Base-by-base conservation (phyloP, 2,888 invertebrate species). In the Caradrina kadenii region DNA sequence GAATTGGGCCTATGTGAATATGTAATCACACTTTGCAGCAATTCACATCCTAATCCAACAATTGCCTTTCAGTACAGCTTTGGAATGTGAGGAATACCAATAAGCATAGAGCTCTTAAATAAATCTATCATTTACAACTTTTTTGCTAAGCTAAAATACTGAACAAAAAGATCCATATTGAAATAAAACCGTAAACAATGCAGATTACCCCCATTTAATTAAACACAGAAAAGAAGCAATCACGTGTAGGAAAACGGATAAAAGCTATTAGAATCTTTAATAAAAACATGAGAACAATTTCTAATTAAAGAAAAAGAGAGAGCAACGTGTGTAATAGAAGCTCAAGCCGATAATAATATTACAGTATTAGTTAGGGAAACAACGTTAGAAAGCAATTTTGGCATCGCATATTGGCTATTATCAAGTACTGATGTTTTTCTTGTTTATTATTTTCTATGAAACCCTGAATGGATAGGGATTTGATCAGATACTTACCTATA, bases 391-490 rank as follows among this genome's bases (percentile, higher is more conserved):
- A 93, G 94, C 96, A 95, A 95, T 96, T 96, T 95, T 88, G 94
- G 94, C 91, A 88, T 92, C 94, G 92, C 93, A 95, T 95, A 96
- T 96, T 95, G 95, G 87, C 94, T 95, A 94, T 95, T 94, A 95
- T 90, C 92, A 89, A 89, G 88, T 88, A 86, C 81, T 83, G 79
- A 81, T 83, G 82, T 80, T 86, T 82, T 83, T 73, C 76, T 77
- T 68, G 64, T 80, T 84, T 82, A 83, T 87, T 86, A 85, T 76
- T 83, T 85, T 87, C 60, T 72, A 82, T 81, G 63, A 35, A 52
- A 67, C n/a, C 22, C 53, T 56, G 50, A 53, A 69, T 64, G 2
- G 61, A 76, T 61, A 61, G 54, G 54, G 53, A 6, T 31, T 63
- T 77, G 48, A 62, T 58, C 15, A 31, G n/a, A 62, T 45, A 35